Evolutionary conservation across 2,797 vertebrate species (phyloP), one percentile per base, ranked within the genome.

Genomic region (Saxicola maurus): DNA sequence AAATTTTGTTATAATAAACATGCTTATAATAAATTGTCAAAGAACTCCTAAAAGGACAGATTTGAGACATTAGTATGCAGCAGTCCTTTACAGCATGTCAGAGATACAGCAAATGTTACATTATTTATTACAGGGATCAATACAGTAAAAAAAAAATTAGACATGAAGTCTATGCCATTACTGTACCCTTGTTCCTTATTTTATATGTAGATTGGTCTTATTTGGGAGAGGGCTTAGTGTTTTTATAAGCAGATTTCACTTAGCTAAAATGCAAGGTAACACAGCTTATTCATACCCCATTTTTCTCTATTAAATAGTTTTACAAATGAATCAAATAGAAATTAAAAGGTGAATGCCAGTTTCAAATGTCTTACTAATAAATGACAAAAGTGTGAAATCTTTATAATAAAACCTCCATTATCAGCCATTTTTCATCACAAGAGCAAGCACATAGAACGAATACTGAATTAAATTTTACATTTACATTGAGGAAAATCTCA

Each of bases 181-280:
- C 46, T 85, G 82, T 73, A 52, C 52, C 46, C 79, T 91, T 87
- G n/a, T 65, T 94, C 82, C 78, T 89, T 49, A 82, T 82, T 94
- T 88, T 87, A 56, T 45, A 69, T 52, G 89, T 82, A 86, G 61
- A 78, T 86, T 87, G 6, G 23, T 78, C 88, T 88, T 91, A 77
- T 90, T 94, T 94, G 62, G 83, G 83, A 57, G 27, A 51, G 24
- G 8, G 9, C 27, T 73, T 49, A 30, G 27, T 55, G 51, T 3
- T 86, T 80, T 62, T 35, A 31, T 53, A 65, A 51, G 35, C 7
- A 4, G 24, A 66, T 37, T 84, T 71, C 49, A 48, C n/a, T 6
- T 49, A 42, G 52, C 18, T 52, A 60, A 72, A 86, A 37, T 3
- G 13, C 42, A 35, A n/a, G 55, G 24, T 27, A 71, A 59, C 18